A percentile compares a stretch with the other conserved stretches of the same genome.
phyloP scores from a whole-genome alignment of 2,113 vertebrate genomes.

The Eretmochelys imbricata region DNA sequence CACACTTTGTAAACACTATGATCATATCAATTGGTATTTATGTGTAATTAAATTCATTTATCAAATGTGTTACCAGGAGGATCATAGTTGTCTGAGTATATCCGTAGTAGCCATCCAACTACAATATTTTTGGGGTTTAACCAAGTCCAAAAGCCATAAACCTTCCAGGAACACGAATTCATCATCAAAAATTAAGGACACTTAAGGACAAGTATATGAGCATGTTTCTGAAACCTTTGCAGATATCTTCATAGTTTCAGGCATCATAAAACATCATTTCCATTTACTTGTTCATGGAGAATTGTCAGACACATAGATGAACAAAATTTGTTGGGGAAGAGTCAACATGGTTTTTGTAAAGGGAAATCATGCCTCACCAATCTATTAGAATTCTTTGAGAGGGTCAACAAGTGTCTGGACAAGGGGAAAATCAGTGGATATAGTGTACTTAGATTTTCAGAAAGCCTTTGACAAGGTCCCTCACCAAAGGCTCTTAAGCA shows the following conservation, averaged over 20 bases:
- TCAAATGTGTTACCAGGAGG: slow-evolving; percentile 41
- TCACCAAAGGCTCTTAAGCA: too few species aligned
- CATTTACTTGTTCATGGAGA: fast-evolving
- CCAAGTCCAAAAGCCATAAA: not conserved
- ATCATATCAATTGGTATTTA: slow-evolving; percentile 50
- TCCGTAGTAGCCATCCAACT: slow-evolving; percentile 10
- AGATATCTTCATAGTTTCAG: not conserved
- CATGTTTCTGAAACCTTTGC: not conserved
- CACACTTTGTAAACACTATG: slow-evolving; percentile 26
- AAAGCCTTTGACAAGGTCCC: too few species aligned
- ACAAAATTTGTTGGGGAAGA: too few species aligned
- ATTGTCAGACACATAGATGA: too few species aligned
- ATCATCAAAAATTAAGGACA: not conserved
- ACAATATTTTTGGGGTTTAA: not conserved
- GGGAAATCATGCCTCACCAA: too few species aligned
- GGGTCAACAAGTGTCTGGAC: too few species aligned
- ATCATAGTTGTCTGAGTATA: slow-evolving; percentile 34
- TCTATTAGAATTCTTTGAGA: too few species aligned
- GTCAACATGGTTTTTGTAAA: too few species aligned
- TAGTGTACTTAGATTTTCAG: too few species aligned
- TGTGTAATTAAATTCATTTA: slow-evolving; percentile 56
- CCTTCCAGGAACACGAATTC: not conserved
- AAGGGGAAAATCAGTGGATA: too few species aligned
- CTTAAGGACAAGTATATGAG: not conserved
- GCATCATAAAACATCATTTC: fast-evolving